Evolutionary conservation across 2,888 invertebrate species (phyloP).

Genomic region (Altica lythri): DNA sequence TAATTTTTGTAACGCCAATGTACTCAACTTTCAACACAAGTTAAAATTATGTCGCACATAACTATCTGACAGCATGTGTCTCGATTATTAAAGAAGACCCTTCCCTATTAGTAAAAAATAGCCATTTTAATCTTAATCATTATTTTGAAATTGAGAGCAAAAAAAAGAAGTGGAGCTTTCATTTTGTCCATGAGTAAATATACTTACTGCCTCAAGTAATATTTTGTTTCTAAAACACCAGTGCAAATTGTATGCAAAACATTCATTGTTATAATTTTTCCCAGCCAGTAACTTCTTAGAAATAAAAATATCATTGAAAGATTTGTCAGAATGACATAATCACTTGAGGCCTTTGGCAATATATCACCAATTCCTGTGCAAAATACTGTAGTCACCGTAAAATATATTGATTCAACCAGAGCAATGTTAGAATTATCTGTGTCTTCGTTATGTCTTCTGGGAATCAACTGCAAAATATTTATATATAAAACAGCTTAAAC

Average conservation of each 20-base stretch:
- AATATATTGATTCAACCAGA: slow-evolving; percentile 19
- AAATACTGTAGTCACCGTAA: slow-evolving; percentile 20
- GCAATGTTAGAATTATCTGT: slow-evolving; percentile 1
- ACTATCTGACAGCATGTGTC: no score
- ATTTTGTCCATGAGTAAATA: no score
- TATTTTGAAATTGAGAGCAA: no score
- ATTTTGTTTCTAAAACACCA: slow-evolving; percentile 12
- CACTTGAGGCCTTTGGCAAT: slow-evolving; percentile 12
- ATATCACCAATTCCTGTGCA: slow-evolving; percentile 21
- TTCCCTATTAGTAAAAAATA: no score
- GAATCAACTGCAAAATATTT: slow-evolving; percentile 9
- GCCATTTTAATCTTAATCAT: no score
- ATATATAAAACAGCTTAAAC: neutral
- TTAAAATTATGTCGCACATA: no score
- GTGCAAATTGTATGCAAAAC: slow-evolving; percentile 8
- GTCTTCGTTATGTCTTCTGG: neutral
- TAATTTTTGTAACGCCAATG: no score
- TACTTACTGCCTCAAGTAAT: slow-evolving; percentile 15
- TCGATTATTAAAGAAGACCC: no score
- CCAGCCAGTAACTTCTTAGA: slow-evolving; percentile 19
- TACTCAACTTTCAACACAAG: no score
- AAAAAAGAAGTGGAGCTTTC: no score
- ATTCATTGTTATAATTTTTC: slow-evolving; percentile 7
- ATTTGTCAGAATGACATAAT: slow-evolving; percentile 7
- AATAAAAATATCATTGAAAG: slow-evolving; percentile 14